Conservation (phyloP, 2,888 invertebrate genomes). For the Sinohyriopsis cumingii region DNA sequence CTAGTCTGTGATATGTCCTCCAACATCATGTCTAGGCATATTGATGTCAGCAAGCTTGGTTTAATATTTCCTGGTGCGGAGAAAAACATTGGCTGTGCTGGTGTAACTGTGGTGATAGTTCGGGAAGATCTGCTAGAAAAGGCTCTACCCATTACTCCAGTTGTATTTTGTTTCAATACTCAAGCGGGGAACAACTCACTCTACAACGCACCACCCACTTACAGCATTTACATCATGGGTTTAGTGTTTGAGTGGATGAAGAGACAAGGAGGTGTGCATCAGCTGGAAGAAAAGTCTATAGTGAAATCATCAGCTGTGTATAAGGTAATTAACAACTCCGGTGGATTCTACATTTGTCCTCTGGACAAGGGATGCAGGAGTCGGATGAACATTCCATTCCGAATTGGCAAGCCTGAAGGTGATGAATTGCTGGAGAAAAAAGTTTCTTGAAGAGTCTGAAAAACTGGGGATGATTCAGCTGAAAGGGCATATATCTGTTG, state of each 20-base stretch:
- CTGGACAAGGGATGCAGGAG: slow-evolving; percentile 79
- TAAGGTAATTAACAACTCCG: slow-evolving; percentile 84
- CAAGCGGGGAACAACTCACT: slow-evolving; percentile 90
- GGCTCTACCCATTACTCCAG: slow-evolving; percentile 82
- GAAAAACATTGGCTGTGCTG: slow-evolving; percentile 97
- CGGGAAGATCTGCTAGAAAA: slow-evolving; percentile 90
- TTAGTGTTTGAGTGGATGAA: slow-evolving; percentile 94
- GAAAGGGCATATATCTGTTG: slow-evolving; percentile 96
- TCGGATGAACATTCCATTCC: slow-evolving; percentile 93
- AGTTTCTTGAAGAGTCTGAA: slow-evolving; percentile 88
- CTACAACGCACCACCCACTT: slow-evolving; percentile 94
- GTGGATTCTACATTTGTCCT: slow-evolving; percentile 81
- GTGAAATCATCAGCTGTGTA: slow-evolving; percentile 79
- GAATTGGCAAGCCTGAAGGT: slow-evolving; percentile 80
- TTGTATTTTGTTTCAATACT: slow-evolving; percentile 88
- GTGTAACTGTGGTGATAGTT: slow-evolving; percentile 92
- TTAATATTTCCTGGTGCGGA: slow-evolving; percentile 97
- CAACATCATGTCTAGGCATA: slow-evolving; percentile 89
- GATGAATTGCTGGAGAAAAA: slow-evolving; percentile 87
- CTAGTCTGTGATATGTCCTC: slow-evolving; percentile 98
- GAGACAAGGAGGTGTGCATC: slow-evolving; percentile 85
- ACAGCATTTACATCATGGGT: slow-evolving; percentile 93
- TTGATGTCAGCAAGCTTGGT: slow-evolving; percentile 88
- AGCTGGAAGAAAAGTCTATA: slow-evolving; percentile 79
- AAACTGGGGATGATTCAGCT: slow-evolving; percentile 86